Evolutionary conservation across 2,888 invertebrate species (phyloP).

Genomic region (Perizoma flavofasciatum): DNA sequence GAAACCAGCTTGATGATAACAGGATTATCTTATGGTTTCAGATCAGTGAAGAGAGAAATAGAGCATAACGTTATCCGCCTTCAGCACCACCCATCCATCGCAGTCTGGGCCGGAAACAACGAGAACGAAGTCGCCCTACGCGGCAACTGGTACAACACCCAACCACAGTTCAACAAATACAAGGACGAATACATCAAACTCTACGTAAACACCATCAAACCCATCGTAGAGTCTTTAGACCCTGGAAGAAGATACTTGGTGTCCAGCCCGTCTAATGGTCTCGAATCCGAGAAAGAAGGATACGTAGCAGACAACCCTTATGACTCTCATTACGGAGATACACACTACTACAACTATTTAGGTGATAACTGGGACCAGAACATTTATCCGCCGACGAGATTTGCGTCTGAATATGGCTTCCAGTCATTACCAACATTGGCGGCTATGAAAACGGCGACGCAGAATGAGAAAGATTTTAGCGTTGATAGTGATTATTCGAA

Average conservation of each 20-base stretch:
- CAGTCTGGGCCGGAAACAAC: conserved; percentile 97
- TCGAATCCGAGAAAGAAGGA: conserved; percentile 88
- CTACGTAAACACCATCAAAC: conserved; percentile 90
- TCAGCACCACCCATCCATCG: conserved; percentile 93
- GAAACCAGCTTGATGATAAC: not conserved
- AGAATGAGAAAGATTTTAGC: conserved; percentile 75
- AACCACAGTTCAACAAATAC: conserved; percentile 78
- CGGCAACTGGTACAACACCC: conserved; percentile 90
- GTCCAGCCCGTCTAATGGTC: conserved; percentile 97
- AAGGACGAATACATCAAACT: conserved; percentile 91
- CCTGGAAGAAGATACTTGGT: conserved; percentile 87
- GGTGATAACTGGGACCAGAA: conserved; percentile 91
- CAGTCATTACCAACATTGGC: conserved; percentile 93
- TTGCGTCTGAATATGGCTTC: conserved; percentile 98
- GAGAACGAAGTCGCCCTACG: conserved; percentile 96
- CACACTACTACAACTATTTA: conserved; percentile 95
- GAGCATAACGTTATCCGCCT: conserved; percentile 91
- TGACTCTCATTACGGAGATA: conserved; percentile 92
- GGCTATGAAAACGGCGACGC: conserved; percentile 86
- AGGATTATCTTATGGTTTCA: conserved; percentile 49
- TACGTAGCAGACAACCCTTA: conserved; percentile 92
- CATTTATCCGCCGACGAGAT: conserved; percentile 91
- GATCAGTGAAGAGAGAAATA: conserved; percentile 90
- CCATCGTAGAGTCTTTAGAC: conserved; percentile 85
- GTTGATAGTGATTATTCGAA: conserved; percentile 85